phyloP scores from a whole-genome alignment of 2,888 invertebrate genomes.

The Andrena hattorfiana region DNA sequence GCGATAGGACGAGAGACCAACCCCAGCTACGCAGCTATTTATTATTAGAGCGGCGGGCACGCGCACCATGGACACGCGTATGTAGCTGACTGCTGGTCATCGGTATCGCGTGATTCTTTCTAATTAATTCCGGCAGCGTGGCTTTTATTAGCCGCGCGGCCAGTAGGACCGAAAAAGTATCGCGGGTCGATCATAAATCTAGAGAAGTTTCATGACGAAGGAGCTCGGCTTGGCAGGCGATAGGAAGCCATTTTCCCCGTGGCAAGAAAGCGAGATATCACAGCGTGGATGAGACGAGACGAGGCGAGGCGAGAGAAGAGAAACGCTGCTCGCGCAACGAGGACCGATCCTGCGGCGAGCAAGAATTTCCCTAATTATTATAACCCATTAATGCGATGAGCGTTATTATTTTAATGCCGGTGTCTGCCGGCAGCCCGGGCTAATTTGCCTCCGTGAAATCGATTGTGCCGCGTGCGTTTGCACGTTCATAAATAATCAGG shows the following conservation, averaged over 20 bases:
- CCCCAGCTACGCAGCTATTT: conserved; percentile 7
- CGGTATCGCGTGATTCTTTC: conserved; percentile 41
- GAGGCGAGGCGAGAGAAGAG: neutral
- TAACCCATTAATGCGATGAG: conserved; percentile 81
- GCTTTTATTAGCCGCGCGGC: conserved; percentile 37
- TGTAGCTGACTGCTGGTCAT: conserved; percentile 14
- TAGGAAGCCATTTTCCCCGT: conserved; percentile 10
- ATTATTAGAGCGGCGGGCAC: neutral
- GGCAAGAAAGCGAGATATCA: conserved; percentile 21
- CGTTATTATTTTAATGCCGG: conserved; percentile 83
- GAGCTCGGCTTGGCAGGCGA: neutral
- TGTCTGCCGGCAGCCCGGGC: conserved; percentile 74
- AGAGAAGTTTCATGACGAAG: conserved; percentile 27
- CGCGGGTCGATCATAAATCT: conserved; percentile 49
- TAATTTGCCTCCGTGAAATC: conserved; percentile 82
- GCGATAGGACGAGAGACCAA: conserved; percentile 4
- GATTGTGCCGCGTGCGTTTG: conserved; percentile 80
- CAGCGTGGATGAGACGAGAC: neutral
- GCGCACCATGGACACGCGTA: conserved; percentile 8
- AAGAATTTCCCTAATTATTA: conserved; percentile 84
- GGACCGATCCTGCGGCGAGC: conserved; percentile 71
- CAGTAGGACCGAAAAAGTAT: conserved; percentile 42
- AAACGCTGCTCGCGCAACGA: conserved; percentile 40
- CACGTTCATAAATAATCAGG: conserved; percentile 82
- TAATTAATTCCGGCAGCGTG: conserved; percentile 47